These are phyloP conservation scores for Neolamprologus kungweensis DNA, from an alignment of 2,113 vertebrate species.

Conservation along the genomic window DNA sequence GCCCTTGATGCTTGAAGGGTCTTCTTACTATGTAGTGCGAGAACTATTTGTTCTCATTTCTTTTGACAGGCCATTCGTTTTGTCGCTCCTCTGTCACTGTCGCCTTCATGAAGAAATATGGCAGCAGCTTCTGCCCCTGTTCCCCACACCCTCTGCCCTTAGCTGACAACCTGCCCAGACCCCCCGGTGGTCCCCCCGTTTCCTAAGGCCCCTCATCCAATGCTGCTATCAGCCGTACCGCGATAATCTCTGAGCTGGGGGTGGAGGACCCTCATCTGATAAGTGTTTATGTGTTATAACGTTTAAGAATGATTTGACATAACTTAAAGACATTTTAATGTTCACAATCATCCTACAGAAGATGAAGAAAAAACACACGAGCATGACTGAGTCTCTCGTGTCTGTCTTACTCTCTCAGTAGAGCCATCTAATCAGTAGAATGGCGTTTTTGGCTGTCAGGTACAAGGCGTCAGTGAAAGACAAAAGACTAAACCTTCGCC, in stretches of 20 bases:
- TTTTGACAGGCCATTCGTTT: slow-evolving; percentile 74
- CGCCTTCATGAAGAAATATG: slow-evolving; percentile 77
- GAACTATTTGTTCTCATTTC: slow-evolving; percentile 75
- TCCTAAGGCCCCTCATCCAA: neutral
- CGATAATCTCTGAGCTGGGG: neutral
- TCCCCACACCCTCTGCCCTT: slow-evolving; percentile 50
- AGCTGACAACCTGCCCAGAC: slow-evolving; percentile 35
- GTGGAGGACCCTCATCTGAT: neutral
- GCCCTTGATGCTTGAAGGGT: slow-evolving; percentile 66
- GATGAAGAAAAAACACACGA: neutral
- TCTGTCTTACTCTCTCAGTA: neutral
- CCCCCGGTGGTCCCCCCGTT: neutral
- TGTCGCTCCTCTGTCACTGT: slow-evolving; percentile 67
- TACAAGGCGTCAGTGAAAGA: slow-evolving; percentile 37
- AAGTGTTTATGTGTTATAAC: neutral
- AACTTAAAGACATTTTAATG: neutral
- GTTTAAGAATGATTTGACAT: neutral
- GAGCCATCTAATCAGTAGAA: slow-evolving; percentile 32
- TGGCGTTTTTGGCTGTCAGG: slow-evolving; percentile 40
- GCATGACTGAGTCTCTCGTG: neutral
- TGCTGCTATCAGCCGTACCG: neutral
- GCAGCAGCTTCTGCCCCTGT: slow-evolving; percentile 51
- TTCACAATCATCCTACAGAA: neutral
- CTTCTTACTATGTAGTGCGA: slow-evolving; percentile 51
- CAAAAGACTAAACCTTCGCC: slow-evolving; percentile 48